Evolutionary conservation across 1,140 invertebrate species (phyloP).

Genomic region (Solenopsis fugax): DNA sequence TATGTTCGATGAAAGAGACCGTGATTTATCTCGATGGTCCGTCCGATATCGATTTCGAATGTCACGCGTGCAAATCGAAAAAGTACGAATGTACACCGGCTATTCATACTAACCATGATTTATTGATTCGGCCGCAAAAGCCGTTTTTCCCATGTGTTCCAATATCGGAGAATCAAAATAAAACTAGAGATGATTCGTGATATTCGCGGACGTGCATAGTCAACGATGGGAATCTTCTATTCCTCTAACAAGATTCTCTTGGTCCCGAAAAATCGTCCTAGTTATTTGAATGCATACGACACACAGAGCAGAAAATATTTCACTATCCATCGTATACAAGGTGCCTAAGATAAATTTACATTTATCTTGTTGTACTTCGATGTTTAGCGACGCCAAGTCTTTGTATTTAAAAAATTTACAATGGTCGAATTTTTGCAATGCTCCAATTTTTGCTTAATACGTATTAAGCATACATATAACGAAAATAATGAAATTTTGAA

Average conservation of each 20-base stretch:
- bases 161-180: conserved; percentile 5
- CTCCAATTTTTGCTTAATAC: too few relatives aligned
- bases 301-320: too few relatives aligned
- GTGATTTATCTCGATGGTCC: conserved; percentile 30
- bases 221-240: background rate
- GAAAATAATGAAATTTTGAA: too few relatives aligned
- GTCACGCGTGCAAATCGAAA: background rate
- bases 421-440: too few relatives aligned
- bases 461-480: too few relatives aligned
- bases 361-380: too few relatives aligned
- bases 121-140: conserved; percentile 23
- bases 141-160: background rate
- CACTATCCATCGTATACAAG: too few relatives aligned
- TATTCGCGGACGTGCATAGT: background rate
- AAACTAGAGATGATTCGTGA: background rate
- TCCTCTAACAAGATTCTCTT: background rate
- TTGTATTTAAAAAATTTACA: too few relatives aligned
- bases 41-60: conserved; percentile 1
- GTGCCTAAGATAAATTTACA: too few relatives aligned
- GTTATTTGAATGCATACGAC: background rate
- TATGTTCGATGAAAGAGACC: background rate
- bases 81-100: conserved; percentile 14
- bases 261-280: background rate
- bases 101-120: conserved; percentile 8
- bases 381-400: too few relatives aligned